Conservation (phyloP, 2,888 invertebrate genomes). For the Parnassius smintheus region DNA sequence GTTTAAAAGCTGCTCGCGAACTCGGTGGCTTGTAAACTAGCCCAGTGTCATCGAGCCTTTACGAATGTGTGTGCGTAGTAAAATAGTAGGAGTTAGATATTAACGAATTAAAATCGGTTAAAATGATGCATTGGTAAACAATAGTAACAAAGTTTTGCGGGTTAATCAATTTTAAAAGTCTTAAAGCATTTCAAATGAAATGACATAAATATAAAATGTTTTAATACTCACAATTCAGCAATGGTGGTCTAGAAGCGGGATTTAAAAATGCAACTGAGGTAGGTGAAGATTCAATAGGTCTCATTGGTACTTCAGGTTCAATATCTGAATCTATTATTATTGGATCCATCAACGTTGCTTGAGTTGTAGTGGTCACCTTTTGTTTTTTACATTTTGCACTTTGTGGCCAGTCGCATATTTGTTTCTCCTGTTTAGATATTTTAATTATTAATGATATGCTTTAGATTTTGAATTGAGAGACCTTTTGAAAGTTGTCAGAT, state of each 20-base stretch:
- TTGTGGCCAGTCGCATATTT: slow-evolving; percentile 88
- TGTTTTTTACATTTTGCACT: slow-evolving; percentile 81
- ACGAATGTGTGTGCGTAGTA: too few species aligned
- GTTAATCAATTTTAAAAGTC: too few species aligned
- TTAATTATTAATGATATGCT: too few species aligned
- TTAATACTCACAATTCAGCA: slow-evolving; percentile 55
- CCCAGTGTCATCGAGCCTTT: too few species aligned
- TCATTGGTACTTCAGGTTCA: slow-evolving; percentile 26
- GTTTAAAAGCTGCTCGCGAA: too few species aligned
- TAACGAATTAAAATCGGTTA: too few species aligned
- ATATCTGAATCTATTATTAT: slow-evolving; percentile 23
- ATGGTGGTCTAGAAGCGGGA: slow-evolving; percentile 49
- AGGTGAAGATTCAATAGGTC: slow-evolving; percentile 51
- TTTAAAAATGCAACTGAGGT: slow-evolving; percentile 53
- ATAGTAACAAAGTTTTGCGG: too few species aligned
- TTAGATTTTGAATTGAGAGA: neutral
- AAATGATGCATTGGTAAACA: too few species aligned
- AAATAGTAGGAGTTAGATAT: too few species aligned
- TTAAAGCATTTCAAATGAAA: too few species aligned
- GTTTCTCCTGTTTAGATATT: slow-evolving; percentile 63
- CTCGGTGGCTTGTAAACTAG: too few species aligned
- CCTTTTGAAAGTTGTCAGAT: neutral
- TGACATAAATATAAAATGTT: too few species aligned
- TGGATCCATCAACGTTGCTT: slow-evolving; percentile 29
- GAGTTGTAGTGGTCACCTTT: slow-evolving; percentile 40